Evolutionary conservation across 2,113 vertebrate genomes (phyloP).

Genomic region (Beaufortia kweichowensis): DNA sequence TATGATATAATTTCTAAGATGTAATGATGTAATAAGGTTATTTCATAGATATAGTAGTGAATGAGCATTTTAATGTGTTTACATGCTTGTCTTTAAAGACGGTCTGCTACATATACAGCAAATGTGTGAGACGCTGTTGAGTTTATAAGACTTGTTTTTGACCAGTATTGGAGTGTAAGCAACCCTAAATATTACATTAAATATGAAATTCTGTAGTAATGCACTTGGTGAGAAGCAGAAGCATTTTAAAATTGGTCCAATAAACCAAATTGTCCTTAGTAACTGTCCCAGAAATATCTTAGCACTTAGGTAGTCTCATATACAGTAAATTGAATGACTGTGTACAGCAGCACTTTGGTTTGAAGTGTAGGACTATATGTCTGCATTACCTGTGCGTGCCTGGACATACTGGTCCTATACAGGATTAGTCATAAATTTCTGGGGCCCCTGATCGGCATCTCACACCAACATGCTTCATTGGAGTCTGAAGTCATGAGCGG

Average conservation of each 20-base stretch:
- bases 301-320: neutral
- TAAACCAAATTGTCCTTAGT: slow-evolving; percentile 6
- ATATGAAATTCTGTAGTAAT: neutral
- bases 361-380: neutral
- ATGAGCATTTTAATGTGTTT: neutral
- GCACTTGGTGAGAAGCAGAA: neutral
- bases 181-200: neutral
- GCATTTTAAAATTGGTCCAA: slow-evolving; percentile 27
- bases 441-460: neutral
- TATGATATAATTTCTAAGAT: neutral
- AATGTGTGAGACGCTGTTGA: neutral
- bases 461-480: neutral
- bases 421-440: neutral
- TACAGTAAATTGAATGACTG: slow-evolving; percentile 5
- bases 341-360: slow-evolving; percentile 16
- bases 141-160: neutral
- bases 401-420: neutral
- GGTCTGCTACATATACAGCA: neutral
- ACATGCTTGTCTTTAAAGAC: neutral
- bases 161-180: neutral
- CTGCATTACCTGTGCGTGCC: neutral
- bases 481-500: neutral
- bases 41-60: neutral
- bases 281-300: neutral
- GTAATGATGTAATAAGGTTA: neutral